Evolutionary conservation across 2,888 invertebrate species (phyloP).

Genomic region (Blomia tropicalis): DNA sequence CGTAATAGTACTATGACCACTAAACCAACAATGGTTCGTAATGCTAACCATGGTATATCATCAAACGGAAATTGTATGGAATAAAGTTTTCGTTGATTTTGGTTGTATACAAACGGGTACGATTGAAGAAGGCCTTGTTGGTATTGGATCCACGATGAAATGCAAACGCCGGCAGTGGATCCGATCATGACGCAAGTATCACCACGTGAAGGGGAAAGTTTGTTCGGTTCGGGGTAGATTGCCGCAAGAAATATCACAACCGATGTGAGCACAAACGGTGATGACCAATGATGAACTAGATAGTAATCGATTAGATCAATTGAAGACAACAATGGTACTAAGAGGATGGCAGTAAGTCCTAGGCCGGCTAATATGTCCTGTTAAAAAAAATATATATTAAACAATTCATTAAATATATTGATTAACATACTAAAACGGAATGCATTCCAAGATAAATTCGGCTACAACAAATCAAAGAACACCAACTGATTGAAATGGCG

Average conservation of each 20-base stretch:
- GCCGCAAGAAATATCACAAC: conserved; percentile 50
- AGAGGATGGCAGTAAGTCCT: conserved; percentile 48
- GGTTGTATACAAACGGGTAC: conserved; percentile 48
- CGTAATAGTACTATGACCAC: conserved; percentile 53
- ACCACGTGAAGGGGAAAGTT: conserved; percentile 69
- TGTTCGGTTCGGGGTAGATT: conserved; percentile 56
- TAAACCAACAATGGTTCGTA: conserved; percentile 59
- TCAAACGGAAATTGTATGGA: conserved; percentile 60
- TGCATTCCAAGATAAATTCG: conserved; percentile 85
- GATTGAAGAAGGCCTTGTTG: conserved; percentile 46
- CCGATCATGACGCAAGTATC: conserved; percentile 76
- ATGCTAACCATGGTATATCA: conserved; percentile 49
- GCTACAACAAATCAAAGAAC: conserved; percentile 61
- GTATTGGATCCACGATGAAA: conserved; percentile 69
- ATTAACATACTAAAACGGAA: conserved; percentile 54
- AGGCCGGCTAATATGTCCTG: conserved; percentile 71
- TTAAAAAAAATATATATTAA: conserved; percentile 33
- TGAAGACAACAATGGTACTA: conserved; percentile 55
- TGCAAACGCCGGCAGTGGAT: conserved; percentile 57
- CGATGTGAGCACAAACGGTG: conserved; percentile 47
- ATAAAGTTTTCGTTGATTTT: too few relatives aligned
- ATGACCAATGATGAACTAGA: conserved; percentile 49
- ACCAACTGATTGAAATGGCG: conserved; percentile 42
- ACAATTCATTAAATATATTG: background rate
- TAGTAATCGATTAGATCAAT: conserved; percentile 57